Evolutionary conservation across 2,113 vertebrate genomes (phyloP).

Genomic region (Ophiodon elongatus): DNA sequence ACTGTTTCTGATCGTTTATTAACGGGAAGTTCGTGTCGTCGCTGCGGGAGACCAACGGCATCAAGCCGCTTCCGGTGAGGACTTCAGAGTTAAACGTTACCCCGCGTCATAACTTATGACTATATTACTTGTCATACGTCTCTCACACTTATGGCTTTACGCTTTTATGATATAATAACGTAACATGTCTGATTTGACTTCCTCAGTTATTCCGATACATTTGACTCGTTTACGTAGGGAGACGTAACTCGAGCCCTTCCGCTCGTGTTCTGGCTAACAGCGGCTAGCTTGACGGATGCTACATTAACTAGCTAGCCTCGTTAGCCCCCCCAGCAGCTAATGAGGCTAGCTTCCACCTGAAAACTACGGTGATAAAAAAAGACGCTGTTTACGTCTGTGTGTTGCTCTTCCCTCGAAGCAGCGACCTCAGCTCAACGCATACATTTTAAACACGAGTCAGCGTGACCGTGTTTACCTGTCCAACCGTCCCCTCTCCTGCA

Average conservation of each 20-base stretch:
- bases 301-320: slow-evolving; percentile 6
- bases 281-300: background rate
- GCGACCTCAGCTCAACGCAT: background rate
- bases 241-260: background rate
- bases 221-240: fast-evolving
- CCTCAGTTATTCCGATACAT: background rate
- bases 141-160: fast-evolving
- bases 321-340: slow-evolving; percentile 16
- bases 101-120: fast-evolving
- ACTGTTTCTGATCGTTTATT: background rate
- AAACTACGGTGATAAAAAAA: fast-evolving
- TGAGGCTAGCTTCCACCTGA: background rate
- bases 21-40: background rate
- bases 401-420: fast-evolving
- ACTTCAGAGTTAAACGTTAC: slow-evolving; percentile 14
- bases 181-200: background rate
- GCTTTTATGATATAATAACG: fast-evolving
- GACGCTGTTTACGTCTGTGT: background rate
- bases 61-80: background rate
- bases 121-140: fast-evolving
- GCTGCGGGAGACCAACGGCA: background rate
- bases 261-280: background rate
- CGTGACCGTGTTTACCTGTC: slow-evolving; percentile 19
- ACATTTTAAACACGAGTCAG: fast-evolving
- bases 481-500: background rate